Conservation (phyloP, 2,888 invertebrate genomes). For the Deladenus siricidicola region DNA sequence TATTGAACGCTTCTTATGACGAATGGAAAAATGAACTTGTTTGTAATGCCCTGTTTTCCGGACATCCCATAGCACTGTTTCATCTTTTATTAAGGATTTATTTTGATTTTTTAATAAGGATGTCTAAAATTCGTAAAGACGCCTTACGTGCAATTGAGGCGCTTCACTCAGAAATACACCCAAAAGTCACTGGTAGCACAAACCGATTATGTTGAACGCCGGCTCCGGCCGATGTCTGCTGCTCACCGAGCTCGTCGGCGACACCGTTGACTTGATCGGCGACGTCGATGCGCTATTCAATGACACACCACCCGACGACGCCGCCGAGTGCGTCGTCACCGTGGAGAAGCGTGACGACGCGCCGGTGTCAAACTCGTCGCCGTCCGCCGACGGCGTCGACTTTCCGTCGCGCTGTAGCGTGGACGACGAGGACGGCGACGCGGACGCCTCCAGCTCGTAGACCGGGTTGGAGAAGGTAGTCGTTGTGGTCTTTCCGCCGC, state of each 20-base stretch:
- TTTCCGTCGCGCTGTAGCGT: slow-evolving; percentile 12
- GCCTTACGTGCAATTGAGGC: too few species aligned
- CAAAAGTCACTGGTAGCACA: too few species aligned
- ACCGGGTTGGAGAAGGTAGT: slow-evolving; percentile 91
- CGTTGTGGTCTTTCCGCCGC: slow-evolving; percentile 59
- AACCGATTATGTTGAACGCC: slow-evolving; percentile 18
- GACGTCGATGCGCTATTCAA: not conserved
- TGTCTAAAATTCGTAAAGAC: too few species aligned
- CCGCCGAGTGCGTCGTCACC: not conserved
- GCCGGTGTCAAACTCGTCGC: not conserved
- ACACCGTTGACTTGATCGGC: slow-evolving; percentile 17
- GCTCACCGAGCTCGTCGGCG: not conserved
- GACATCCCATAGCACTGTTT: not conserved
- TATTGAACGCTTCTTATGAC: not conserved
- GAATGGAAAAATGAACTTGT: too few species aligned
- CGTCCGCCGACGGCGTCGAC: slow-evolving; percentile 6
- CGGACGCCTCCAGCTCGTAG: slow-evolving; percentile 67
- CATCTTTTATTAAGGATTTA: too few species aligned
- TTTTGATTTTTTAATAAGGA: too few species aligned
- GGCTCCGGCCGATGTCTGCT: slow-evolving; percentile 14
- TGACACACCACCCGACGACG: not conserved
- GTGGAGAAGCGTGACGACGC: slow-evolving; percentile 6
- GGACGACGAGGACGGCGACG: slow-evolving; percentile 10
- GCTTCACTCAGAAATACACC: too few species aligned
- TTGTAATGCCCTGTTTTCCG: not conserved